These are phyloP conservation scores for Epinephelus cyanopodus DNA, from an alignment of 2,113 vertebrate species.

Conservation along the genomic window DNA sequence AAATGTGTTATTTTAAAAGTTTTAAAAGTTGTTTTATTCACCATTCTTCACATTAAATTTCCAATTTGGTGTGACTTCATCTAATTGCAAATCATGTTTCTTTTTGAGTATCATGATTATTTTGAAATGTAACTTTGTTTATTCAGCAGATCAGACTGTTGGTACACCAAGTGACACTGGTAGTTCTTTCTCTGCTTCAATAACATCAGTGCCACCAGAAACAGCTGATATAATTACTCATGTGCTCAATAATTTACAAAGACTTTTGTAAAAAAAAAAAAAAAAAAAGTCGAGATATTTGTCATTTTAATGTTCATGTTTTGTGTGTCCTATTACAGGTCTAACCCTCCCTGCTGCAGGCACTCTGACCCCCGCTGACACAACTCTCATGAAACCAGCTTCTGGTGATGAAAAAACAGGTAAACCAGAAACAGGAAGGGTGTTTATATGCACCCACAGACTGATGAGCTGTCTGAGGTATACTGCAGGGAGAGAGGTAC, in stretches of 20 bases:
- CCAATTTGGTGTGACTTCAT: too few relatives aligned
- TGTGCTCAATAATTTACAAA: background rate
- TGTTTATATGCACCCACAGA: too few relatives aligned
- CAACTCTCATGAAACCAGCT: background rate
- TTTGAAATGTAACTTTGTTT: too few relatives aligned
- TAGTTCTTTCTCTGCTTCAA: background rate
- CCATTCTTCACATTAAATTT: too few relatives aligned
- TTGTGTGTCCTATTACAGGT: background rate
- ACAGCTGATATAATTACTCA: background rate
- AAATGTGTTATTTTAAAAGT: background rate
- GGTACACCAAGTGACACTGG: background rate
- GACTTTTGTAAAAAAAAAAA: background rate
- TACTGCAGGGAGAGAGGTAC: too few relatives aligned
- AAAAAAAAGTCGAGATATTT: background rate
- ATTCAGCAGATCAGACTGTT: background rate
- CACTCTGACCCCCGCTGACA: background rate
- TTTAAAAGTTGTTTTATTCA: background rate
- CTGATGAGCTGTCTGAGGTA: too few relatives aligned
- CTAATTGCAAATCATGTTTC: too few relatives aligned
- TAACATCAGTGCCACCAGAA: background rate
- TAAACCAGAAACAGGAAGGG: background rate
- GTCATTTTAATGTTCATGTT: background rate
- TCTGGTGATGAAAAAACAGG: background rate
- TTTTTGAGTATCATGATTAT: too few relatives aligned
- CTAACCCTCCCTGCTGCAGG: background rate